Percentiles rank a stretch among this genome's conserved stretches.
These are phyloP conservation scores for Ectobius pallidus DNA, from an alignment of 2,888 invertebrate genomes.

Conservation along the genomic window DNA sequence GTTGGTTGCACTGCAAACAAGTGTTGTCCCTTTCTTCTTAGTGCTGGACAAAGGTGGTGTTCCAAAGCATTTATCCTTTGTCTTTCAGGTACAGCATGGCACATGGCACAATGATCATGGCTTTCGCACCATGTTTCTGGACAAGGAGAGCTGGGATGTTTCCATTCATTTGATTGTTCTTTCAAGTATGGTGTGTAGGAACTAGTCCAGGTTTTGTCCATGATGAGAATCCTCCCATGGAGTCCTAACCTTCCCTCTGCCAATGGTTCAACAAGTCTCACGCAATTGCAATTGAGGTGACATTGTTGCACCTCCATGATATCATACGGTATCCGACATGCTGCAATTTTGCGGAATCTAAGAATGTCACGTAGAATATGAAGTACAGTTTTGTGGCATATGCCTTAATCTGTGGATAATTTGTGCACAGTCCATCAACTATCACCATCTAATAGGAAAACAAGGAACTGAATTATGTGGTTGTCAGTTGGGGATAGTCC, in stretches of 20 bases:
- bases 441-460: neutral
- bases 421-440: neutral
- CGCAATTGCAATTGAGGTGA: neutral
- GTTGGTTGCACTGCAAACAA: too few species aligned
- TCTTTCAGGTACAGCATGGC: too few species aligned
- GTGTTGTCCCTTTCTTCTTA: too few species aligned
- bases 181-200: neutral
- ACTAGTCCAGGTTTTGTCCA: neutral
- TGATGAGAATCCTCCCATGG: neutral
- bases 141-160: neutral
- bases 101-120: too few species aligned
- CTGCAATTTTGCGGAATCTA: conserved; percentile 28
- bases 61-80: too few species aligned
- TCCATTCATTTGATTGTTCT: neutral
- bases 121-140: too few species aligned
- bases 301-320: conserved; percentile 5
- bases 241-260: neutral
- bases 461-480: neutral
- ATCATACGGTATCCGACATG: neutral
- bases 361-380: neutral
- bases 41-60: too few species aligned
- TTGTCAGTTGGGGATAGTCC: neutral
- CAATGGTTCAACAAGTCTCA: neutral
- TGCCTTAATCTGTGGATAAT: neutral
- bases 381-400: neutral